Percentiles rank a stretch among this genome's conserved stretches.
Evolutionary conservation across 2,888 invertebrate species (phyloP).

Genomic region (Euphydryas editha): DNA sequence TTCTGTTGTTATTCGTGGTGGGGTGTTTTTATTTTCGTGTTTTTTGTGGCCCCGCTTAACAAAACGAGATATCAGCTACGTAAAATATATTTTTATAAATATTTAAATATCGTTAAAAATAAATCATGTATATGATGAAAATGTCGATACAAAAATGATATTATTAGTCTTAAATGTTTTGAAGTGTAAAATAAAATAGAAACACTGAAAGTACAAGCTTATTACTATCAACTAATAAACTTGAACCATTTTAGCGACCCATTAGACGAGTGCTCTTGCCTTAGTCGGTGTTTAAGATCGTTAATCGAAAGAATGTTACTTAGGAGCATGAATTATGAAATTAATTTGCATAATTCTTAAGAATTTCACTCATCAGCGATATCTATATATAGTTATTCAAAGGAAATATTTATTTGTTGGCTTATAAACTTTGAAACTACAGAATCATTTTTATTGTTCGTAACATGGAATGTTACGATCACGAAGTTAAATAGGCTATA

Average conservation of each 20-base stretch:
- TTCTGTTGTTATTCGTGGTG: slow-evolving; percentile 25
- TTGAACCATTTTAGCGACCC: background rate
- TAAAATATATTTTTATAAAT: background rate
- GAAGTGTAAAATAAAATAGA: background rate
- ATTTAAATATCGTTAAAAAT: too few species aligned
- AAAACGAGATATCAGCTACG: background rate
- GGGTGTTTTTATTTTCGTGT: slow-evolving; percentile 21
- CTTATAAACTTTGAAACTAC: too few species aligned
- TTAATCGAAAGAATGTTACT: background rate
- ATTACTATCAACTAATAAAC: background rate
- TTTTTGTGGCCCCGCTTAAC: background rate
- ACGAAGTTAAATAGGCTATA: too few species aligned
- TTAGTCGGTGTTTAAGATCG: background rate
- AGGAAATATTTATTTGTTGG: too few species aligned
- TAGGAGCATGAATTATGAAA: background rate
- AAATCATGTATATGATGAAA: too few species aligned
- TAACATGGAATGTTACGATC: too few species aligned
- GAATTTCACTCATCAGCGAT: background rate
- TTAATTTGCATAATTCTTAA: background rate
- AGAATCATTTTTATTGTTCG: background rate
- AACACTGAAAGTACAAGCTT: background rate
- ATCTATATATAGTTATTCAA: too few species aligned
- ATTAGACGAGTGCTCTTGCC: background rate
- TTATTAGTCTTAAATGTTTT: too few species aligned
- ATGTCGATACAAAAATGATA: too few species aligned